Conservation (phyloP, 2,797 vertebrate genomes). For the Hydrolagus colliei region DNA sequence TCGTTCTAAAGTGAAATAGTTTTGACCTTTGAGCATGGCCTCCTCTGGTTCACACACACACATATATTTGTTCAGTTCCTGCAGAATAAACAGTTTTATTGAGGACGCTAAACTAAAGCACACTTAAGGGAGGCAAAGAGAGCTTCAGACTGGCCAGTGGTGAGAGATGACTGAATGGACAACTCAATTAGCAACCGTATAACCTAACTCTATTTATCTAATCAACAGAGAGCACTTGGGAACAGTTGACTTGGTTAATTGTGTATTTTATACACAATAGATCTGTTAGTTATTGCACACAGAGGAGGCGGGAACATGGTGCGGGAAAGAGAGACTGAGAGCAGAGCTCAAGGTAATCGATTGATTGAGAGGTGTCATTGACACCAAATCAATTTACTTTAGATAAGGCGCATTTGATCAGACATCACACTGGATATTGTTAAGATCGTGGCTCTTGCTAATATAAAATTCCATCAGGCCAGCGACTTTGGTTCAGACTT, state of each 20-base stretch:
- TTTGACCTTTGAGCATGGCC: no score
- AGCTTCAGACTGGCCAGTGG: neutral
- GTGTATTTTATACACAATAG: constrained; percentile 1
- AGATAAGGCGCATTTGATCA: constrained; percentile 5
- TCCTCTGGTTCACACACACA: no score
- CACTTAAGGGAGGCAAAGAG: constrained; percentile 8
- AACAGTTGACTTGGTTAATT: constrained; percentile 17
- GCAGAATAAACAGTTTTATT: neutral
- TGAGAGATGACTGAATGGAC: constrained; percentile 19
- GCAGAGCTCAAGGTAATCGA: neutral
- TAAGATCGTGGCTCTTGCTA: neutral
- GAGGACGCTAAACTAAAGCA: neutral
- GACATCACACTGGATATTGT: neutral
- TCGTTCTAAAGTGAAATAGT: no score
- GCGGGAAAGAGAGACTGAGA: no score
- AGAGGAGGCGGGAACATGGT: neutral
- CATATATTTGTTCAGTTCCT: neutral
- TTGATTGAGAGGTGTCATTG: neutral
- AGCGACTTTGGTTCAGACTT: neutral
- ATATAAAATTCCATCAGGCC: no score
- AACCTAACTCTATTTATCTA: constrained; percentile 26
- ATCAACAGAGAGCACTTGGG: constrained; percentile 12
- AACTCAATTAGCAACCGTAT: constrained; percentile 19
- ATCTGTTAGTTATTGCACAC: neutral
- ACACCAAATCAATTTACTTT: constrained; percentile 18